Evolutionary conservation across 2,113 vertebrate species (phyloP).

Genomic region (Sander vitreus): DNA sequence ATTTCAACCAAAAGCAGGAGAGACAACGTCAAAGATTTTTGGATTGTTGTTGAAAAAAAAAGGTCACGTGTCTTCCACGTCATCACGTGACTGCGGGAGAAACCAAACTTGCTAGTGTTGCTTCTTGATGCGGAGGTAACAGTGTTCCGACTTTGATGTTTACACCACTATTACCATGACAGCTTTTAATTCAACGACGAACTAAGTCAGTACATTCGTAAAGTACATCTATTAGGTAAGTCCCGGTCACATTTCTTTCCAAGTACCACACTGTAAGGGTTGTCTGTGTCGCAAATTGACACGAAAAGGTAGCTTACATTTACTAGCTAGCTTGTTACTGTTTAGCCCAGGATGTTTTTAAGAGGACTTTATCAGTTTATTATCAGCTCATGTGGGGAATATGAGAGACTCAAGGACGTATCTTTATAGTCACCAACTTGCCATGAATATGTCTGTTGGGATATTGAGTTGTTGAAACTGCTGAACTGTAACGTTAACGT

Average conservation of each 20-base stretch:
- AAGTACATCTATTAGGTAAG: conserved; percentile 21
- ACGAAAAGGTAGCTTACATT: not conserved
- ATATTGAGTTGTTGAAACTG: not conserved
- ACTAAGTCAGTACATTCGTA: accelerated
- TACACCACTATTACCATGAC: not conserved
- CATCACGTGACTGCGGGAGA: conserved; percentile 57
- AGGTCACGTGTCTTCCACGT: conserved; percentile 64
- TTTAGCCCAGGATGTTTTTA: conserved; percentile 19
- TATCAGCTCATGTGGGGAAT: not conserved
- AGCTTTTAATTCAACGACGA: not conserved
- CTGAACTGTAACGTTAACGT: not conserved
- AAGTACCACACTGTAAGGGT: accelerated
- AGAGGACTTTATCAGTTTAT: not conserved
- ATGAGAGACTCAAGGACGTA: not conserved
- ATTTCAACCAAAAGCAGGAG: not conserved
- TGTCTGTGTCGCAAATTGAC: not conserved
- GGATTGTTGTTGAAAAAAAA: conserved; percentile 20
- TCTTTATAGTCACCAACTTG: too few relatives aligned
- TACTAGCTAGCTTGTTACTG: conserved; percentile 50
- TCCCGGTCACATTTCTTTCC: not conserved
- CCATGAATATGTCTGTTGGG: not conserved
- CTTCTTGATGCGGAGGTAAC: not conserved
- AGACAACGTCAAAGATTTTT: not conserved
- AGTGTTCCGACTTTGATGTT: not conserved
- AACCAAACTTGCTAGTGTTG: conserved; percentile 39